These are phyloP conservation scores for Rhingia campestris DNA, from an alignment of 2,888 invertebrate genomes.

Conservation along the genomic window DNA sequence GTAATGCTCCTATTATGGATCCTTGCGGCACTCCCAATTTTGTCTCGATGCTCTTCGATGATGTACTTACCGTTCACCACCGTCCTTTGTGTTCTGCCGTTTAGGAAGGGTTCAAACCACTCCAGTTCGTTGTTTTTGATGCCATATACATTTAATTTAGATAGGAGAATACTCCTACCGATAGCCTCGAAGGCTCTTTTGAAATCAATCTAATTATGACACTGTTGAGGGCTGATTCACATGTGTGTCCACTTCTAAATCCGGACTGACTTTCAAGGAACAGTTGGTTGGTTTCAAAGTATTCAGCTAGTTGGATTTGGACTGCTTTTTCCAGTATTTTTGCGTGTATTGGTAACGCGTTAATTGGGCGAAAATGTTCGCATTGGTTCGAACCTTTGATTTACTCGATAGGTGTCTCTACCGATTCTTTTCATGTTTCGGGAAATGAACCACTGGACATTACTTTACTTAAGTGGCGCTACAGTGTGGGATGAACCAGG, in stretches of 20 bases:
- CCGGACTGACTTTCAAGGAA: not conserved
- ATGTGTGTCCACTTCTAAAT: not conserved
- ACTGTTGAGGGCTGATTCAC: not conserved
- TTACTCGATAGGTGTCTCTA: conserved; percentile 4
- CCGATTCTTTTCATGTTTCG: conserved; percentile 4
- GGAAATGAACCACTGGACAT: not conserved
- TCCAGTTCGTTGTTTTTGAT: no score
- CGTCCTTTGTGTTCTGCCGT: no score
- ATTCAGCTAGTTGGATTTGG: not conserved
- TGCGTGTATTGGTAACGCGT: not conserved
- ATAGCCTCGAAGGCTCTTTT: no score
- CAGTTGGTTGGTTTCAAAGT: not conserved
- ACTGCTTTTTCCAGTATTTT: conserved; percentile 7
- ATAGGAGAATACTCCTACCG: no score
- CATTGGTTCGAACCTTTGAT: not conserved
- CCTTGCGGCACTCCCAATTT: no score
- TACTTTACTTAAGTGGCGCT: not conserved
- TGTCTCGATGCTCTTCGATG: no score
- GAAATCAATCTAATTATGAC: no score
- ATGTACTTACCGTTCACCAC: no score
- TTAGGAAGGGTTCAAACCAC: no score
- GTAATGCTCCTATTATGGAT: no score
- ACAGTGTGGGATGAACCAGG: no score
- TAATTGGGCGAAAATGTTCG: not conserved
- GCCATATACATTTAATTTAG: no score